Percentiles rank a stretch among this genome's conserved stretches.
These are phyloP conservation scores for Menura novaehollandiae DNA, from an alignment of 2,113 vertebrate species.

Conservation along the genomic window DNA sequence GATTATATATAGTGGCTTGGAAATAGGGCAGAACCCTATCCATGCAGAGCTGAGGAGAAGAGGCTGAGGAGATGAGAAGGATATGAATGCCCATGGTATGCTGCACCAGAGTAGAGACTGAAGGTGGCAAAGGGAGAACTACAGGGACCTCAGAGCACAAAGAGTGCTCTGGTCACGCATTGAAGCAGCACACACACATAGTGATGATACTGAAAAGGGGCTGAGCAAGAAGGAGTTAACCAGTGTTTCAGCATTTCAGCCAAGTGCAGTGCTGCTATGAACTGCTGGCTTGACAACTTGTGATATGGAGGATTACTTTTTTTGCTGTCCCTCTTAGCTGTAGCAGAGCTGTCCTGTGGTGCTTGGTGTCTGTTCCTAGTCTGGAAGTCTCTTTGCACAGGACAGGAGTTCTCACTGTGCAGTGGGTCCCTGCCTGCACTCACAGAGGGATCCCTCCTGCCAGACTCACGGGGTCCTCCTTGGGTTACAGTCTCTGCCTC, in stretches of 20 bases:
- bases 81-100: fast-evolving
- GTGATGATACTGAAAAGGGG: fast-evolving
- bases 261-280: background rate
- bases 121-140: background rate
- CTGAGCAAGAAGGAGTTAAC: background rate
- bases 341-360: background rate
- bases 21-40: background rate
- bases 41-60: background rate
- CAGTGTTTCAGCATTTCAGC: background rate
- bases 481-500: background rate
- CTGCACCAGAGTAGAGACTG: background rate
- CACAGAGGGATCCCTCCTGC: fast-evolving
- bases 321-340: background rate
- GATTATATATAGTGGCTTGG: background rate
- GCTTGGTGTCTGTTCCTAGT: fast-evolving
- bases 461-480: background rate
- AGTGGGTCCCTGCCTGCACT: background rate
- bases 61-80: background rate
- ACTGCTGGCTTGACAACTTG: background rate
- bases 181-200: fast-evolving
- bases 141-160: background rate
- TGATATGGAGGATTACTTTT: background rate
- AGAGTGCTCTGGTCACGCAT: background rate
- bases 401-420: fast-evolving
- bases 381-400: fast-evolving